These are phyloP conservation scores for Matsumyia berberina DNA, from an alignment of 2,888 invertebrate species.

Conservation along the genomic window DNA sequence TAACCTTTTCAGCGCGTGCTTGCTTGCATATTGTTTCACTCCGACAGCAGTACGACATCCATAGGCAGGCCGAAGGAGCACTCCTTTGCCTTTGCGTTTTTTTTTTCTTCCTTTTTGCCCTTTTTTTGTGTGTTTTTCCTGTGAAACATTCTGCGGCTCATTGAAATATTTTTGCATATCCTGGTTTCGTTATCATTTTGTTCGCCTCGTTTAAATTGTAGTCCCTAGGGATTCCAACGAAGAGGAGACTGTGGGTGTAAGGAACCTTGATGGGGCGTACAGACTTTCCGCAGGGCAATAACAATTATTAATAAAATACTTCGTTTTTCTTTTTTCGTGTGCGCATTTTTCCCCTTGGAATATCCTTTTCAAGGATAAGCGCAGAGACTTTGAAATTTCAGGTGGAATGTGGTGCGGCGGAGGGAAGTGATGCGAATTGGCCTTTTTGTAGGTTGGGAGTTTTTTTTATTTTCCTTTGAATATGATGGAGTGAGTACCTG, in stretches of 20 bases:
- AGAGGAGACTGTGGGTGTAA: not conserved
- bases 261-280: not conserved
- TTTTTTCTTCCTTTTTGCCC: too few relatives aligned
- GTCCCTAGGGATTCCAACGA: conserved; percentile 11
- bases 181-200: not conserved
- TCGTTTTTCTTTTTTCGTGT: not conserved
- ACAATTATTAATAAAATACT: conserved; percentile 31
- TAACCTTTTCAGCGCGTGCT: not conserved
- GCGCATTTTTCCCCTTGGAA: not conserved
- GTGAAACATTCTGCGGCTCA: conserved; percentile 6
- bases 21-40: conserved; percentile 20
- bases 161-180: conserved; percentile 11
- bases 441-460: conserved; percentile 5
- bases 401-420: not conserved
- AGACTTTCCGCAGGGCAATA: not conserved
- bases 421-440: conserved; percentile 19
- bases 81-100: too few relatives aligned
- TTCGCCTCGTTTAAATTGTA: not conserved
- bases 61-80: too few relatives aligned
- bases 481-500: not conserved
- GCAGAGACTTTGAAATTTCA: not conserved
- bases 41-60: not conserved
- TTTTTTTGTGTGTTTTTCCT: not conserved
- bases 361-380: not conserved
- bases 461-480: not conserved